Conservation (phyloP, 2,797 vertebrate genomes). For the Sebastes cheni region DNA sequence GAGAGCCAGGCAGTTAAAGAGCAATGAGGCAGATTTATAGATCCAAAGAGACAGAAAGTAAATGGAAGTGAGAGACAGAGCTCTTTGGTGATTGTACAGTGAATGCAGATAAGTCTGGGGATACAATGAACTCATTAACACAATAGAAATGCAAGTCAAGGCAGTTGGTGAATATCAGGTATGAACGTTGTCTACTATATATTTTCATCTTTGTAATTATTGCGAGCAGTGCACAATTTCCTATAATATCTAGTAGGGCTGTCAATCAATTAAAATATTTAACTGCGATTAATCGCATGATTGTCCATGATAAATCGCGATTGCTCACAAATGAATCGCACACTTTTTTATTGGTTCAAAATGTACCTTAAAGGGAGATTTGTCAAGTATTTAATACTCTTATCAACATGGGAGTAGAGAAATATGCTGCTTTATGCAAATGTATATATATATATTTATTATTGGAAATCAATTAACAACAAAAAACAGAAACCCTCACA, state of each 20-base stretch:
- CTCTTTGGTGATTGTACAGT: neutral
- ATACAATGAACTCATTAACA: neutral
- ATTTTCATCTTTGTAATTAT: neutral
- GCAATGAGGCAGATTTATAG: neutral
- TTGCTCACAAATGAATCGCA: too few species aligned
- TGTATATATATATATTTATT: too few species aligned
- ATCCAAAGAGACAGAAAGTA: slow-evolving; percentile 13
- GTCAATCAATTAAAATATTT: too few species aligned
- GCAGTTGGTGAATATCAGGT: neutral
- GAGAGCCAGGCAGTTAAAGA: neutral
- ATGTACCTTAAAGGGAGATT: too few species aligned
- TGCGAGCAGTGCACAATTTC: neutral
- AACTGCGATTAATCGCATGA: too few species aligned
- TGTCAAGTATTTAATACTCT: too few species aligned
- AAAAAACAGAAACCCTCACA: too few species aligned
- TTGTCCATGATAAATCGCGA: too few species aligned
- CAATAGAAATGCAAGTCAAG: neutral
- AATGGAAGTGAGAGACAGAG: neutral
- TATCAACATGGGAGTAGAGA: too few species aligned
- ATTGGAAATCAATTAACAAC: too few species aligned
- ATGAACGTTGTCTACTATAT: neutral
- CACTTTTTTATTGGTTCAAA: too few species aligned
- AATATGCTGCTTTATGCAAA: too few species aligned
- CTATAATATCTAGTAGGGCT: neutral
- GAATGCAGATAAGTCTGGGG: neutral